A percentile compares a stretch with the other conserved stretches of the same genome.
phyloP scores from a whole-genome alignment of 1,140 invertebrate genomes.

The Meloidogyne exigua region DNA sequence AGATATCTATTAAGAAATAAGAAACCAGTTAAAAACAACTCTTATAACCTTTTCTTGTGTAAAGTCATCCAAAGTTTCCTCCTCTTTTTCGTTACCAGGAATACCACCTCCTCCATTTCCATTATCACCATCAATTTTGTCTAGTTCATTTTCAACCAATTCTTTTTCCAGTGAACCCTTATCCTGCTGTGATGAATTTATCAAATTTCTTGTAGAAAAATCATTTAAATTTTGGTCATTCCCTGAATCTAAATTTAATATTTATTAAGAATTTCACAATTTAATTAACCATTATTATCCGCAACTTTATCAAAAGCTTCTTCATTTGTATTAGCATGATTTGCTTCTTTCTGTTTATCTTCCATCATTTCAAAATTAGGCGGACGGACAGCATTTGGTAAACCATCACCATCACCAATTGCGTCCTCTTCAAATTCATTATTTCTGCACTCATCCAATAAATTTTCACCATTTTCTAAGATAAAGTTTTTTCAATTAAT shows the following conservation, averaged over 20 bases:
- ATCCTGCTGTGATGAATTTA: neutral
- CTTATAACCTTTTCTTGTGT: neutral
- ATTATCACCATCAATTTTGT: neutral
- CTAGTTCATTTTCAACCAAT: neutral
- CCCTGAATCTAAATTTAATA: neutral
- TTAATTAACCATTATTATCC: neutral
- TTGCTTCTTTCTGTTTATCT: constrained; percentile 10
- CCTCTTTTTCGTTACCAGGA: neutral
- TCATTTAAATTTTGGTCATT: neutral
- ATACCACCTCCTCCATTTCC: neutral
- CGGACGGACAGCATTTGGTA: neutral
- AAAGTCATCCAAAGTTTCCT: neutral
- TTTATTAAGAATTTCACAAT: neutral
- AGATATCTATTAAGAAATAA: constrained; percentile 2
- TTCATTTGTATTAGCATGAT: neutral
- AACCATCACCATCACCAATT: neutral
- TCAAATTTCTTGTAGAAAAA: neutral
- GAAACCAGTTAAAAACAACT: too few species aligned
- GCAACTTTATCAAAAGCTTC: constrained; percentile 11
- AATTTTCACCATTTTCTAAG: neutral
- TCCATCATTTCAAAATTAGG: neutral
- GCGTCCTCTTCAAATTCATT: neutral
- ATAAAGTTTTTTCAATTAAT: too few species aligned
- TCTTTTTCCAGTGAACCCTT: neutral
- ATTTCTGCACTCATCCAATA: neutral